Percentiles rank a stretch among this genome's conserved stretches.
phyloP scores from a whole-genome alignment of 2,888 invertebrate genomes.

The Altica lythri region DNA sequence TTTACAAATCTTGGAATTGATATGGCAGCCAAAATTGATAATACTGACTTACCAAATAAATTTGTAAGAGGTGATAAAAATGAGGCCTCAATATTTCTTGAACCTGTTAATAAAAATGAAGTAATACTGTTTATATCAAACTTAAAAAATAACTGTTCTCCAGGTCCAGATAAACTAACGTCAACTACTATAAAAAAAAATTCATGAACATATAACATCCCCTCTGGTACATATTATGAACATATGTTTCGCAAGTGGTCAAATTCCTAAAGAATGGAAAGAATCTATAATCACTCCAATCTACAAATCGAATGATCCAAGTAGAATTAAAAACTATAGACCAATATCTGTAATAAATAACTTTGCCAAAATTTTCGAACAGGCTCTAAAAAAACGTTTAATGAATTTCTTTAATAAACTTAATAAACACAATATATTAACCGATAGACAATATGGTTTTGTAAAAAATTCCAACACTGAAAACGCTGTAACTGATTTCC shows the following conservation, averaged over 20 bases:
- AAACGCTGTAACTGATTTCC: constrained; percentile 14
- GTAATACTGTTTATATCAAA: constrained; percentile 7
- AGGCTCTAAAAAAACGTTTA: constrained; percentile 5
- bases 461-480: constrained; percentile 16
- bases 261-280: constrained; percentile 18
- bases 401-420: constrained; percentile 9
- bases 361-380: constrained; percentile 17
- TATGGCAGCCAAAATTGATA: constrained; percentile 8
- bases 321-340: constrained; percentile 10
- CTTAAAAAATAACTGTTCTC: constrained; percentile 17
- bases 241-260: constrained; percentile 7
- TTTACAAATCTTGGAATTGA: constrained; percentile 10
- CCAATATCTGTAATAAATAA: constrained; percentile 22
- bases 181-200: constrained; percentile 17
- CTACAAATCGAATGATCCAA: constrained; percentile 9
- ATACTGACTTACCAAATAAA: background rate
- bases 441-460: constrained; percentile 21
- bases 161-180: constrained; percentile 11
- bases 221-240: constrained; percentile 20
- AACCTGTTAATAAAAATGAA: constrained; percentile 7
- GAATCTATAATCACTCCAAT: constrained; percentile 14
- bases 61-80: background rate
- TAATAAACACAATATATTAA: constrained; percentile 8
- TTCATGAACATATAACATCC: constrained; percentile 7
- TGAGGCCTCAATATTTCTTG: background rate